A percentile compares a stretch with the other conserved stretches of the same genome.
These are phyloP conservation scores for Cataglyphis rosenhaueri DNA, from an alignment of 2,888 invertebrate genomes.

Conservation along the genomic window DNA sequence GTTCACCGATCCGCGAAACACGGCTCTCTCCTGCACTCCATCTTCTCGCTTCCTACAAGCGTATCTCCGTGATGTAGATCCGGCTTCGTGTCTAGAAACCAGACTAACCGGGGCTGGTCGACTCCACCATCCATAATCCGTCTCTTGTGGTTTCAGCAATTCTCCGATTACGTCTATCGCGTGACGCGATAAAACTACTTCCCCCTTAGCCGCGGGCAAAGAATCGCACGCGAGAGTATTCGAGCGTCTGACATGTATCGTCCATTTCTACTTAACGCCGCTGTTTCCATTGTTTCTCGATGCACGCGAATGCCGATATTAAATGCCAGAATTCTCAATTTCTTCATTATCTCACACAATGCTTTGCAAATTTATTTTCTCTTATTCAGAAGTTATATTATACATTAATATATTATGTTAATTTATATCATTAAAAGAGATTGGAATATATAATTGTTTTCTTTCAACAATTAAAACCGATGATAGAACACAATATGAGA, in stretches of 20 bases:
- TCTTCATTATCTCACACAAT: not conserved
- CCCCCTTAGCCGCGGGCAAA: conserved; percentile 16
- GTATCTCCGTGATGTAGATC: conserved; percentile 64
- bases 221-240: not conserved
- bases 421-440: not conserved
- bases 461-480: not conserved
- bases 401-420: not conserved
- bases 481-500: not conserved
- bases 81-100: conserved; percentile 73
- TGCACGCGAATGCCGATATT: not conserved
- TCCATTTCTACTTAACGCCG: conserved; percentile 52
- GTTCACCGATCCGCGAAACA: conserved; percentile 79
- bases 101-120: conserved; percentile 48
- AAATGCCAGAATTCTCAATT: conserved; percentile 4
- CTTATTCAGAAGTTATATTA: not conserved
- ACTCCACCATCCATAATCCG: conserved; percentile 52
- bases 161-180: conserved; percentile 64
- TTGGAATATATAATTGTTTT: not conserved
- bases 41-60: conserved; percentile 75
- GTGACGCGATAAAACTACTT: conserved; percentile 61
- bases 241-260: conserved; percentile 46
- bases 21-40: conserved; percentile 72
- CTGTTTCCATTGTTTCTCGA: not conserved
- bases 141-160: conserved; percentile 57
- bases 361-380: conserved; percentile 20